These are phyloP conservation scores for Pteropus alecto DNA, from an alignment of 2,113 vertebrate genomes.

Conservation along the genomic window DNA sequence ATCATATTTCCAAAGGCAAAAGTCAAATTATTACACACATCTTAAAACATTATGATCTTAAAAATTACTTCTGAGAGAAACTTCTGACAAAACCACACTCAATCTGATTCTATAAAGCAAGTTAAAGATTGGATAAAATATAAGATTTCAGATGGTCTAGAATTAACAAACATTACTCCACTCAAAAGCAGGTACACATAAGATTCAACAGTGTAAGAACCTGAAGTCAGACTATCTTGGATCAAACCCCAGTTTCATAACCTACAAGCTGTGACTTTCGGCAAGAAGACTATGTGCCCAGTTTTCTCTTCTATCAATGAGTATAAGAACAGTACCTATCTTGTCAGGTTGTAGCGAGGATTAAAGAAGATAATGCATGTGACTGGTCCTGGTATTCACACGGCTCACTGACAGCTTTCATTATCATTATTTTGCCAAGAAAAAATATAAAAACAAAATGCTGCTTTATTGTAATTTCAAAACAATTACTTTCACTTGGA, in stretches of 20 bases:
- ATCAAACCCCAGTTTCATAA: not conserved
- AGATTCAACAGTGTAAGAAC: not conserved
- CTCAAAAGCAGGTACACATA: not conserved
- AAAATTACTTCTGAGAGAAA: not conserved
- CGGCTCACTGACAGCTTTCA: not conserved
- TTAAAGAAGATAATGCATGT: not conserved
- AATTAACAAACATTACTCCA: not conserved
- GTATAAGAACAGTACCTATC: not conserved
- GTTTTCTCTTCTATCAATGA: not conserved
- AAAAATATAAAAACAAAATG: not conserved
- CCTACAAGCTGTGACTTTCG: not conserved
- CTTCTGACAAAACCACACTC: slow-evolving; percentile 13
- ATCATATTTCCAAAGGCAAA: not conserved
- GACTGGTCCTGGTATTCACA: not conserved
- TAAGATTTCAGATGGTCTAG: not conserved
- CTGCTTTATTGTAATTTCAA: not conserved
- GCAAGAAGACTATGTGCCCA: not conserved
- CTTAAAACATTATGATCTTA: not conserved
- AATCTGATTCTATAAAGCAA: not conserved
- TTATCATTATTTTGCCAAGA: not conserved
- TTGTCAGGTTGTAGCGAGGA: not conserved
- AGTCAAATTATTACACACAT: not conserved
- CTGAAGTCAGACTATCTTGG: not conserved
- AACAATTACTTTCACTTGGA: not conserved
- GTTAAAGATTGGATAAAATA: not conserved